phyloP scores from a whole-genome alignment of 2,113 vertebrate genomes.

The Cariama cristata region DNA sequence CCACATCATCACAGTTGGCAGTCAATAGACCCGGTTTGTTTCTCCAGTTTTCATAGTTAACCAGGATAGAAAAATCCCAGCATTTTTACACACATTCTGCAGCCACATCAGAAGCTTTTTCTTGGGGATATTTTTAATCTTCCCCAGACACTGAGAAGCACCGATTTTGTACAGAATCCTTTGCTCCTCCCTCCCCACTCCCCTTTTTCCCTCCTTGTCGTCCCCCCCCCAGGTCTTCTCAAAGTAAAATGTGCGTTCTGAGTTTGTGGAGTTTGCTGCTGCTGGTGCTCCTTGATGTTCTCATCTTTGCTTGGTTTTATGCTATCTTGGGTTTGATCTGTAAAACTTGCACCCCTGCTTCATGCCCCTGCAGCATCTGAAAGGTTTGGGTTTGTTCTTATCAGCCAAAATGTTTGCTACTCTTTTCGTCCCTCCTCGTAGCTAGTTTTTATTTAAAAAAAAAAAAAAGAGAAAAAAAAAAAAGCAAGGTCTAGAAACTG shows the following conservation, averaged over 20 bases:
- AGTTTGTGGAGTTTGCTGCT: background rate
- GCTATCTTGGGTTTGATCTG: background rate
- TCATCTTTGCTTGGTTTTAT: background rate
- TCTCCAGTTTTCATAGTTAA: background rate
- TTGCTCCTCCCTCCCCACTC: background rate
- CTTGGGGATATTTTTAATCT: background rate
- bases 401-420: background rate
- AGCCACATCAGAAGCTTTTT: background rate
- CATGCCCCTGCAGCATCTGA: background rate
- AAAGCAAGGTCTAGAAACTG: background rate
- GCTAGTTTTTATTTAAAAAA: background rate
- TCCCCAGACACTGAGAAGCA: background rate
- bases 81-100: background rate
- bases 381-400: background rate
- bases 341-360: background rate
- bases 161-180: background rate
- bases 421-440: background rate
- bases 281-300: background rate
- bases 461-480: too few relatives aligned
- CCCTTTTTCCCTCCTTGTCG: background rate
- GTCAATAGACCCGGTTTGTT: background rate
- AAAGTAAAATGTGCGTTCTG: accelerated
- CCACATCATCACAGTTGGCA: background rate
- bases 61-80: background rate
- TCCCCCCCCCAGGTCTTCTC: background rate